A percentile compares a stretch with the other conserved stretches of the same genome.
phyloP scores from a whole-genome alignment of 1,140 invertebrate species.

The Drosophila paulistorum region DNA sequence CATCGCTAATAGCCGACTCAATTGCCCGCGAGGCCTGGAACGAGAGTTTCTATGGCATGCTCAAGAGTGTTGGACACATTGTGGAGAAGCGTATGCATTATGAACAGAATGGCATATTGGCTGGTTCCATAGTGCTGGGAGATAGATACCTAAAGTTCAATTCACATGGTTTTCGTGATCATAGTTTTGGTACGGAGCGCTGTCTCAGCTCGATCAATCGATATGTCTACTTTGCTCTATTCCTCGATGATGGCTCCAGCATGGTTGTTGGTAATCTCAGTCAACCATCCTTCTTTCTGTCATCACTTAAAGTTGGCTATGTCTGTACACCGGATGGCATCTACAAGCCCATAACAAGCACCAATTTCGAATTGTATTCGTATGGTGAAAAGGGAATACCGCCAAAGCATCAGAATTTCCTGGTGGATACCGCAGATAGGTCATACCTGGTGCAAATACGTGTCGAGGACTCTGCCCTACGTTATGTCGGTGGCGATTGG shows the following conservation, averaged over 20 bases:
- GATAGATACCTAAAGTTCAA: background rate
- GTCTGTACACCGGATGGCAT: constrained; percentile 52
- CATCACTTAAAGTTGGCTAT: constrained; percentile 76
- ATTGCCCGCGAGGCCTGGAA: constrained; percentile 78
- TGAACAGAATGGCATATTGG: constrained; percentile 62
- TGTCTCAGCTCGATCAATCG: constrained; percentile 78
- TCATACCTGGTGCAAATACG: constrained; percentile 72
- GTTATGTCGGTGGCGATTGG: constrained; percentile 75
- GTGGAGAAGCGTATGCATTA: constrained; percentile 72
- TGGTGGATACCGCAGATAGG: constrained; percentile 57
- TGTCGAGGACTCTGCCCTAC: constrained; percentile 56
- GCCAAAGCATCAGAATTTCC: constrained; percentile 75
- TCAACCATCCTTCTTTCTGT: constrained; percentile 75
- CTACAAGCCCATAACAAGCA: constrained; percentile 69
- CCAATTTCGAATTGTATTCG: constrained; percentile 75
- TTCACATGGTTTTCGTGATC: constrained; percentile 67
- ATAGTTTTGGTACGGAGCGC: constrained; percentile 77
- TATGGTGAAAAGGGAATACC: constrained; percentile 75
- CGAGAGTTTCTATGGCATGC: constrained; percentile 67
- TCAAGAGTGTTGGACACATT: constrained; percentile 59
- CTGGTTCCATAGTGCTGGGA: constrained; percentile 39
- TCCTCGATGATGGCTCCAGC: constrained; percentile 74
- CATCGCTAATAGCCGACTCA: constrained; percentile 71
- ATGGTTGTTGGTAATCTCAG: constrained; percentile 77
- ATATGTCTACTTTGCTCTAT: constrained; percentile 75